These are phyloP conservation scores for Bombus terrestris DNA, from an alignment of 1,140 invertebrate species.

Conservation along the genomic window DNA sequence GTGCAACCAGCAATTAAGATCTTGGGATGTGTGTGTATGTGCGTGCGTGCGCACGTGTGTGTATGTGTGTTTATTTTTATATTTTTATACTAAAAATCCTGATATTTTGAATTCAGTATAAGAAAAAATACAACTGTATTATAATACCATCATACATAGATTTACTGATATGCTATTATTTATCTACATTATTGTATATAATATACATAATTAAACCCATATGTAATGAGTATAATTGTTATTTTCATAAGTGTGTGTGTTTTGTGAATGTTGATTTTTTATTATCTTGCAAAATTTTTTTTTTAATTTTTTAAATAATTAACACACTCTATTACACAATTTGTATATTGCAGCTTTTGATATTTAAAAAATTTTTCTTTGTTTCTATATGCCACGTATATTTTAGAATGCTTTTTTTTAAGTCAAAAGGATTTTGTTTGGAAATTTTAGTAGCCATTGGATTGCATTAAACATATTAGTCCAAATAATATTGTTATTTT, in stretches of 20 bases:
- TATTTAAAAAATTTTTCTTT: background rate
- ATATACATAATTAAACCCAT: slow-evolving; percentile 65
- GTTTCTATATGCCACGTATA: background rate
- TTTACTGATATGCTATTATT: slow-evolving; percentile 60
- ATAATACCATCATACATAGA: slow-evolving; percentile 60
- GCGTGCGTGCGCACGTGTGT: too few relatives aligned
- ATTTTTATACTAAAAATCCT: slow-evolving; percentile 44
- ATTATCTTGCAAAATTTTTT: slow-evolving; percentile 16
- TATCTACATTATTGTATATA: slow-evolving; percentile 70
- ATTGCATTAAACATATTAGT: background rate
- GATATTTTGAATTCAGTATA: slow-evolving; percentile 44
- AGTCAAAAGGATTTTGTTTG: background rate
- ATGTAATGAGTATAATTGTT: slow-evolving; percentile 61
- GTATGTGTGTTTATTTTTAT: too few relatives aligned
- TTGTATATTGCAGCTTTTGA: background rate
- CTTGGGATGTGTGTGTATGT: slow-evolving; percentile 33
- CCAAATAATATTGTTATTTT: slow-evolving; percentile 21
- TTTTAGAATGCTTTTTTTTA: background rate
- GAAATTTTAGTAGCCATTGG: background rate
- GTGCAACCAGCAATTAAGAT: slow-evolving; percentile 30
- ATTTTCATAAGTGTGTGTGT: slow-evolving; percentile 52
- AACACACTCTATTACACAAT: slow-evolving; percentile 4
- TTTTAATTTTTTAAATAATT: slow-evolving; percentile 4
- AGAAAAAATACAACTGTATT: slow-evolving; percentile 60
- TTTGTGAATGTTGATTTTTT: slow-evolving; percentile 20